phyloP scores from a whole-genome alignment of 2,888 invertebrate genomes.

The Lepidocyrtinus sp. region DNA sequence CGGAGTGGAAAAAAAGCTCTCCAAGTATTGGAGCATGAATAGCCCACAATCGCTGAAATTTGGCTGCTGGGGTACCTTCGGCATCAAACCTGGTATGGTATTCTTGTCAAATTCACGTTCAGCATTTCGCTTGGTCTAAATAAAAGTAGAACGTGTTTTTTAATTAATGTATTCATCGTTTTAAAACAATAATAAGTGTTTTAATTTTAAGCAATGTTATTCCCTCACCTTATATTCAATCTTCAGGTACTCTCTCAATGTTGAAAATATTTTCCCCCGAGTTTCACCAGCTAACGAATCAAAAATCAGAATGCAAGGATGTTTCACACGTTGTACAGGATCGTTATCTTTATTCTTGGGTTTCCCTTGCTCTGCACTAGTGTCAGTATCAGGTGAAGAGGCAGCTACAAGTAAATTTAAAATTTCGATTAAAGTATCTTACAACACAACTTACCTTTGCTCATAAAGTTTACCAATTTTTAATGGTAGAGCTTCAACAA shows the following conservation, averaged over 20 bases:
- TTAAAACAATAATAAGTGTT: neutral
- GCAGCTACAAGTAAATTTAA: neutral
- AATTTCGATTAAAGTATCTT: neutral
- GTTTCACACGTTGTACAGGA: constrained; percentile 48
- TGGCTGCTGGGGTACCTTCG: constrained; percentile 96
- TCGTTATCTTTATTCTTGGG: constrained; percentile 26
- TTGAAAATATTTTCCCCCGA: constrained; percentile 88
- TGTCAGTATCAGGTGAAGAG: constrained; percentile 31
- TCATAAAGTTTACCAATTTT: neutral
- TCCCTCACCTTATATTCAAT: constrained; percentile 82
- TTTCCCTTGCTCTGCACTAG: neutral
- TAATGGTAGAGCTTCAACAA: too few species aligned
- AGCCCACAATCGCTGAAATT: constrained; percentile 98
- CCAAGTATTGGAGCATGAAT: constrained; percentile 95
- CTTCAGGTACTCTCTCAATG: constrained; percentile 90
- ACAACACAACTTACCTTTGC: neutral
- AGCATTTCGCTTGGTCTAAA: constrained; percentile 76
- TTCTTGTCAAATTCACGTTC: constrained; percentile 84
- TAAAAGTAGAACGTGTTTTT: neutral
- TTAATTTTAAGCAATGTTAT: neutral
- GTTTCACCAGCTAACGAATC: constrained; percentile 90
- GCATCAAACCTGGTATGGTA: constrained; percentile 88
- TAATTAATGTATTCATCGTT: neutral
- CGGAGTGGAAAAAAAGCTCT: constrained; percentile 85
- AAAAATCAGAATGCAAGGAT: constrained; percentile 93